Evolutionary conservation across 2,888 invertebrate species (phyloP), one percentile per base, ranked within the genome.

Genomic region (Nematopogon swammerdamellus): DNA sequence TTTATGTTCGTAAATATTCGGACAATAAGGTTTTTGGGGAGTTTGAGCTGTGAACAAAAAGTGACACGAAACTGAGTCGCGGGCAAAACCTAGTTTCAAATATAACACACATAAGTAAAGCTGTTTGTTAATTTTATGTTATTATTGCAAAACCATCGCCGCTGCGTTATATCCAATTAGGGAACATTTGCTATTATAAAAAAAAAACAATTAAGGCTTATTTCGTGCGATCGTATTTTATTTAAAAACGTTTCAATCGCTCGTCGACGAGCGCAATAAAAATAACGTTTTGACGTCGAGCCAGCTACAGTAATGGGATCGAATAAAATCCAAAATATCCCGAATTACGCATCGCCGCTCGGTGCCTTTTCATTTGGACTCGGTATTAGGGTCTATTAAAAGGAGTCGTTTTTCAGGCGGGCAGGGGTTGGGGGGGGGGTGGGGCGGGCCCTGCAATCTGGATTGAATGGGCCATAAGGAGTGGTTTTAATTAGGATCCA

Each of bases 401-500:
- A 36, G 36, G n/a, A 36, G 36, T 14, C 36, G n/a, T 36, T 36
- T 36, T 36, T 36, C 36, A 36, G 8, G 36, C 36, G 36, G 36
- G 11, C 11, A 8, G 11, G 36, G 6, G 36, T 4, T 3, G 36
- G 36, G 3, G 36, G n/a, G 36, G 36, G 11, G n/a, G 11, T 3
- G 36, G 36, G 11, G 11, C 4, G 5, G 5, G 25, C 25, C 5
- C 25, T 14, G n/a, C n/a, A 8, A 36, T 36, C 36, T 36, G 36
- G 36, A 36, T 36, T 18, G 49, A 51, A 52, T 52, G 48, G 54
- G 44, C 52, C 48, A 52, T 54, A 51, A 51, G 50, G 51, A 52
- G 49, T 49, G 51, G 25, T 49, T 50, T 52, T 51, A 54, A 54
- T 54, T 52, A 54, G 50, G 46, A 50, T 50, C 46, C 50, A 46